Evolutionary conservation across 2,113 vertebrate species (phyloP), one percentile per base, ranked within the genome.

Genomic region (Tapirus terrestris): DNA sequence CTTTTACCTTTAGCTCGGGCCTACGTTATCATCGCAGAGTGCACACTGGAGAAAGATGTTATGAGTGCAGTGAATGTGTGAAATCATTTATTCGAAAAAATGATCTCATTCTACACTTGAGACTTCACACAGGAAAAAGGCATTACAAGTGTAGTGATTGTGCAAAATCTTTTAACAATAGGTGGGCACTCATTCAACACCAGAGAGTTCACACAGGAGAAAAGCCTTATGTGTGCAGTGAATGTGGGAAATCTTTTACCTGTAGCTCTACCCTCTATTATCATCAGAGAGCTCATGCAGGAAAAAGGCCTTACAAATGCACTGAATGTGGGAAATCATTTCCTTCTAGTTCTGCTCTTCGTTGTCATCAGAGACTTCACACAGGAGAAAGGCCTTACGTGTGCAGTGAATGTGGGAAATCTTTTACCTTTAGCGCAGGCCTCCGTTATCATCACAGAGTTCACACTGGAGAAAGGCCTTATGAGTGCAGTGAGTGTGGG

Each of bases 381-480:
- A 83, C 90, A 16, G 90, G 90, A 72, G 90, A 92, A 60, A 60
- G 67, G 11, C 90, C 90, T 72, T 92, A 92, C 18, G 68, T 60
- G 31, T 92, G 90, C 36, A n/a, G 27, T 31, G 94, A 96, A 8
- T 94, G 93, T 82, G 93, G 93, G 56, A 94, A 94, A 8, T 63
- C 77, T 43, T 94, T 94, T 53, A 94, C 65, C 33, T 92, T 72
- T 61, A 92, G 90, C 58, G 67, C 90, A 31, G 82, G 77, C 39
- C 90, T 92, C 31, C 90, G 90, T 82, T 92, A 92, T 7, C 90
- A 92, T 82, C 90, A 92, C 65, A 82, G 90, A 92, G 90, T 92
- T 4, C 90, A 92, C 31, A 92, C 36, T 82, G 90, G 90, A 73
- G 90, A 92, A 92, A 83, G 79, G 31, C 90, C 90, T 73, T 92